phyloP scores from a whole-genome alignment of 2,113 vertebrate genomes.

The Heloderma charlesbogerti region DNA sequence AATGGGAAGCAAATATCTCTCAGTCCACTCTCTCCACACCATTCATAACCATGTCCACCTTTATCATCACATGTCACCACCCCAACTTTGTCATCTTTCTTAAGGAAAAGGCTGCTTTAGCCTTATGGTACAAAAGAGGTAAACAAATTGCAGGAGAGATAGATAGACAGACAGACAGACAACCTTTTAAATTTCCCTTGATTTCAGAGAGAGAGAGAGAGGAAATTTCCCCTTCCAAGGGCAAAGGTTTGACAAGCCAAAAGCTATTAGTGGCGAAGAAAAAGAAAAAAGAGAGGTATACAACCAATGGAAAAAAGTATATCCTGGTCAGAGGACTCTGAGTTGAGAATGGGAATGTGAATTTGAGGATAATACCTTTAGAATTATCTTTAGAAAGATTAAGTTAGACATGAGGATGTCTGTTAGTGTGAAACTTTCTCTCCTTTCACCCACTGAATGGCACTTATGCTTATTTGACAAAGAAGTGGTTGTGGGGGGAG shows the following conservation, averaged over 20 bases:
- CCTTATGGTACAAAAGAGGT: not conserved
- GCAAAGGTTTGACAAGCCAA: not conserved
- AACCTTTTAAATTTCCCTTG: not conserved
- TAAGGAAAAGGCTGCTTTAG: not conserved
- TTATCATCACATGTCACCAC: not conserved
- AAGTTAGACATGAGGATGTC: not conserved
- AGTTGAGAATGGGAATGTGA: slow-evolving; percentile 1
- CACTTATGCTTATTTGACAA: slow-evolving; percentile 7
- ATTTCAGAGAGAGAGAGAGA: not conserved
- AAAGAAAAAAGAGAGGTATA: not conserved
- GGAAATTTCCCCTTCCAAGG: not conserved
- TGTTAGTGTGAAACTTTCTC: not conserved
- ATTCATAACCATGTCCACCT: not conserved
- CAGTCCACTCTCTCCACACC: not conserved
- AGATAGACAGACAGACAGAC: not conserved
- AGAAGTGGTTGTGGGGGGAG: not conserved
- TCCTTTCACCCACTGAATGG: not conserved
- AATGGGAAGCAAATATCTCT: not conserved
- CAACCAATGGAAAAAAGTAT: rapidly evolving
- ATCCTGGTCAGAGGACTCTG: not conserved
- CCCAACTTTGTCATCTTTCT: too few species aligned
- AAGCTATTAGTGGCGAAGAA: not conserved
- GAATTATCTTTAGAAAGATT: too few species aligned
- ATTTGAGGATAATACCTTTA: slow-evolving; percentile 26
- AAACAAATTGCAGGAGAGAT: not conserved